A percentile compares a stretch with the other conserved stretches of the same genome.
These are phyloP conservation scores for Tichodroma muraria DNA, from an alignment of 2,113 vertebrate species.

Conservation along the genomic window DNA sequence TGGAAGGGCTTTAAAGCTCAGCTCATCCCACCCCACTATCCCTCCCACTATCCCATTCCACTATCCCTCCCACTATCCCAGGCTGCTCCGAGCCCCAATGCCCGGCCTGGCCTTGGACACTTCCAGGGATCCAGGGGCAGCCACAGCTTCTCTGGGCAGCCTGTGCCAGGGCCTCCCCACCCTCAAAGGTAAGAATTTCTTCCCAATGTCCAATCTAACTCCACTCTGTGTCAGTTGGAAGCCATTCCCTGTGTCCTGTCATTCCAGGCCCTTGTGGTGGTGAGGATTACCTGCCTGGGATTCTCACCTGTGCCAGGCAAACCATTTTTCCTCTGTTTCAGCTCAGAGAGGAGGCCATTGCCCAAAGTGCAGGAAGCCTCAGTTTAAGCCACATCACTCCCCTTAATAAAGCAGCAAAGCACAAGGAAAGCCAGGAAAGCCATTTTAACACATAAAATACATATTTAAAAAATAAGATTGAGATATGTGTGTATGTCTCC, in stretches of 20 bases:
- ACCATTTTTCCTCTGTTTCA: background rate
- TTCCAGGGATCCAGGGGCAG: background rate
- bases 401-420: background rate
- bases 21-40: rapidly evolving
- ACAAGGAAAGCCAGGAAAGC: background rate
- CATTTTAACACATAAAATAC: background rate
- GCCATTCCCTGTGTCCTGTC: background rate
- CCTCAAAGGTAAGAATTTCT: rapidly evolving
- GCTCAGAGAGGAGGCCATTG: background rate
- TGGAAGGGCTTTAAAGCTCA: background rate
- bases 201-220: background rate
- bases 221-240: background rate
- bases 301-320: background rate
- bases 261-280: background rate
- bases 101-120: background rate
- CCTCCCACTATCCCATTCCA: rapidly evolving
- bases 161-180: background rate
- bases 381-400: background rate
- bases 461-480: background rate
- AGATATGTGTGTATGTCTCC: background rate
- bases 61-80: no score
- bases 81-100: rapidly evolving
- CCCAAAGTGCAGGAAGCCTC: background rate
- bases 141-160: background rate
- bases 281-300: background rate